These are phyloP conservation scores for Poeciliopsis presidionis DNA, from an alignment of 2,797 vertebrate species.

Conservation along the genomic window DNA sequence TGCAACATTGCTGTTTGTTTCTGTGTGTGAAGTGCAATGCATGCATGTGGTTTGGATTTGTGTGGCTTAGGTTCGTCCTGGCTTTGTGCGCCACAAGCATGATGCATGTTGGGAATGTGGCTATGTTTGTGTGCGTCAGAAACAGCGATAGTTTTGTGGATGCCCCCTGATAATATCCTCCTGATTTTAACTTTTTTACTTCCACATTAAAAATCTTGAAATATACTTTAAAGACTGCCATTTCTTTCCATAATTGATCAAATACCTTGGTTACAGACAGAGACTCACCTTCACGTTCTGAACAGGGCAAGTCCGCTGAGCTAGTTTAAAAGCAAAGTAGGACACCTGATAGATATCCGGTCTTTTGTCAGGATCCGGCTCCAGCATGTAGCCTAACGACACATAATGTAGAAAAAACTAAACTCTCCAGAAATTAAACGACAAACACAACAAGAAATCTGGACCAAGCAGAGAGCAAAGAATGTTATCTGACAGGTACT, in stretches of 20 bases:
- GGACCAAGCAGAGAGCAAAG: conserved; percentile 17
- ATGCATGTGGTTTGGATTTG: too few species aligned
- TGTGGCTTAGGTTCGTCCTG: too few species aligned
- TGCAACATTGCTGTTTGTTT: too few species aligned
- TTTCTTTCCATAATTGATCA: conserved; percentile 12
- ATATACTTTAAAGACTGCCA: background rate
- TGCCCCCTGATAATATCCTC: too few species aligned
- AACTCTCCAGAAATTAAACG: background rate
- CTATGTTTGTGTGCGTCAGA: too few species aligned
- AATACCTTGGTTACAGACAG: conserved; percentile 34
- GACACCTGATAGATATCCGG: conserved; percentile 98
- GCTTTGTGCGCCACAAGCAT: too few species aligned
- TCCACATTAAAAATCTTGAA: background rate
- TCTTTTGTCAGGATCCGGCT: conserved; percentile 95
- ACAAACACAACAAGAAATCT: background rate
- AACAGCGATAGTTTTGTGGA: too few species aligned
- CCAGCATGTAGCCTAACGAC: conserved; percentile 93
- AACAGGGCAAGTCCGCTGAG: conserved; percentile 91
- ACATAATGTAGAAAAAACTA: background rate
- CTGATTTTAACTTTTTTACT: background rate
- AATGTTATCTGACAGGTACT: conserved; percentile 70
- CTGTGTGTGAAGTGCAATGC: too few species aligned
- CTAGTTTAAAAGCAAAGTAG: conserved; percentile 92
- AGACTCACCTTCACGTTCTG: conserved; percentile 91
- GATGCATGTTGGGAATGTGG: too few species aligned